phyloP scores from a whole-genome alignment of 2,113 vertebrate species.

The Xenus cinereus region DNA sequence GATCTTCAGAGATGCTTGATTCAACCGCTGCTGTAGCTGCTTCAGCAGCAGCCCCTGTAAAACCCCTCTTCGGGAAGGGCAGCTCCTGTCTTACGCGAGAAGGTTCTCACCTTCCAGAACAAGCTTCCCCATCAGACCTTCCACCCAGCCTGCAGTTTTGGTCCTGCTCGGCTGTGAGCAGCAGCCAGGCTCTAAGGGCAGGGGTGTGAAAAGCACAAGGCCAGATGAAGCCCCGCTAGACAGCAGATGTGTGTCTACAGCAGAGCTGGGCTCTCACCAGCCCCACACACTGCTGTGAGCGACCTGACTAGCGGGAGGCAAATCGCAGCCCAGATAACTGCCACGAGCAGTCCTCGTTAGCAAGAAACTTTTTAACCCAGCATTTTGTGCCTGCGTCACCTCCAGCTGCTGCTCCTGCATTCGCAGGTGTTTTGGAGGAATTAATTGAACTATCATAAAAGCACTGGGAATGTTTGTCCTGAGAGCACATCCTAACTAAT shows the following conservation, averaged over 20 bases:
- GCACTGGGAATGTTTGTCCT: not conserved
- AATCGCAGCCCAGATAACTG: not conserved
- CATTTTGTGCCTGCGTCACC: fast-evolving
- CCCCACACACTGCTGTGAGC: not conserved
- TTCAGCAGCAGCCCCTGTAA: not conserved
- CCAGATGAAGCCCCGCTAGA: not conserved
- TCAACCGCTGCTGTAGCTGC: not conserved
- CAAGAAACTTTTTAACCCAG: not conserved
- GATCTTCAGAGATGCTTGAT: not conserved
- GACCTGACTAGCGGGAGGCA: fast-evolving
- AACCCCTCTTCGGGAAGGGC: not conserved
- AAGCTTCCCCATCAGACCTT: not conserved
- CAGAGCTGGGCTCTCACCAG: not conserved
- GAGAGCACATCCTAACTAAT: constrained; percentile 11
- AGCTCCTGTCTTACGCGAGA: not conserved
- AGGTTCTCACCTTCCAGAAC: not conserved
- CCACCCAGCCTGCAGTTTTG: not conserved
- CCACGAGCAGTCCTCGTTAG: not conserved
- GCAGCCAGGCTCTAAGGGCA: not conserved
- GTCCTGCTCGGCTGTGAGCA: not conserved
- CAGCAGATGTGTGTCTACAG: not conserved
- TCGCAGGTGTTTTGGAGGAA: not conserved
- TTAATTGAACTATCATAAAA: not conserved
- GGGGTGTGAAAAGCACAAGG: not conserved
- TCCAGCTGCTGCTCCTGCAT: not conserved